Percentiles rank a stretch among this genome's conserved stretches.
phyloP scores from a whole-genome alignment of 1,140 invertebrate species.

The Vanessa tameamea region DNA sequence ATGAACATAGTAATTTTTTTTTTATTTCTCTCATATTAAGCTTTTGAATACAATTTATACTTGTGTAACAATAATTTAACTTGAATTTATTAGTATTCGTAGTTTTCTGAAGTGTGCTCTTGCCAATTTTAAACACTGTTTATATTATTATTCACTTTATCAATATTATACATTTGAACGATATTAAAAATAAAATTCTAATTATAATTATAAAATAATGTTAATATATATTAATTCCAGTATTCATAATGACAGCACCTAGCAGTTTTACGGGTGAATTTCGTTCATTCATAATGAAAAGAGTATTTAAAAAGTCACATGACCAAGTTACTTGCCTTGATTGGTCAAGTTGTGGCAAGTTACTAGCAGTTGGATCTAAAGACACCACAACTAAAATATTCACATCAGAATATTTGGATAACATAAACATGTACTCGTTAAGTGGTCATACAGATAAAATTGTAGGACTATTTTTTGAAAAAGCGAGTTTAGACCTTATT shows the following conservation, averaged over 20 bases:
- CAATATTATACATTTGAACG: no score
- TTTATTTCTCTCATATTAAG: no score
- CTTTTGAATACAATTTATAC: no score
- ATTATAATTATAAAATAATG: neutral
- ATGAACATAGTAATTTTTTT: no score
- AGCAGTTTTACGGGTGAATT: slow-evolving; percentile 89
- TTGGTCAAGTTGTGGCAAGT: slow-evolving; percentile 95
- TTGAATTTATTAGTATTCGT: no score
- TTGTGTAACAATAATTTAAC: no score
- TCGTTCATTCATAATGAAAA: slow-evolving; percentile 93
- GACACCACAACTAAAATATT: slow-evolving; percentile 93
- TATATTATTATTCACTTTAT: no score
- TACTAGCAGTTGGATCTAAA: slow-evolving; percentile 92
- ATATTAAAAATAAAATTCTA: no score
- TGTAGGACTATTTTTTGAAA: slow-evolving; percentile 93
- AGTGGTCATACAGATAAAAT: slow-evolving; percentile 91
- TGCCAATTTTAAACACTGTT: no score
- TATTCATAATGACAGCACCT: slow-evolving; percentile 94
- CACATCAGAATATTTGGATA: slow-evolving; percentile 86
- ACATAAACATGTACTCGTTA: slow-evolving; percentile 87
- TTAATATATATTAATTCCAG: slow-evolving; percentile 69
- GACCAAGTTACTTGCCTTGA: slow-evolving; percentile 92
- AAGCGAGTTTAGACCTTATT: slow-evolving; percentile 89
- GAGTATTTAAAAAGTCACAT: slow-evolving; percentile 89
- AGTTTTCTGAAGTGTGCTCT: no score